Evolutionary conservation across 2,888 invertebrate genomes (phyloP).

Genomic region (Pogonocherus hispidulus): DNA sequence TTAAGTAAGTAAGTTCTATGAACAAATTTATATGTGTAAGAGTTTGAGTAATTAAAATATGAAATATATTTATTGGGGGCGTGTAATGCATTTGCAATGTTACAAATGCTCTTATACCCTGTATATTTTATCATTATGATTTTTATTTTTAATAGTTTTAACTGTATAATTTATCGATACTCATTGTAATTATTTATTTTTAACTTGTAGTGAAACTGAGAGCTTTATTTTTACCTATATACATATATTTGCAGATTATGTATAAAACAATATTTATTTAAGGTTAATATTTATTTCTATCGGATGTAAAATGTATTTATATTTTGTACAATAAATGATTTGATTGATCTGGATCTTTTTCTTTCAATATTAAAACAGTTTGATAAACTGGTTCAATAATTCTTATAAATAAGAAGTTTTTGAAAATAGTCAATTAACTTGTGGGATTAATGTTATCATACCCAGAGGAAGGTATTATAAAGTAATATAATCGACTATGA

Average conservation of each 20-base stretch:
- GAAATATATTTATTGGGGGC: background rate
- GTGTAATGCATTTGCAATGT: background rate
- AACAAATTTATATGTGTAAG: constrained; percentile 71
- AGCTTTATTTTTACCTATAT: constrained; percentile 29
- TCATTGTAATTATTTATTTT: constrained; percentile 27
- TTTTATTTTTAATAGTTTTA: constrained; percentile 10
- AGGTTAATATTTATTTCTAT: constrained; percentile 26
- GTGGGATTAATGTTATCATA: no score
- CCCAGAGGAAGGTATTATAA: no score
- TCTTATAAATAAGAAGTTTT: no score
- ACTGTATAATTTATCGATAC: constrained; percentile 19
- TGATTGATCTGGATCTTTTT: background rate
- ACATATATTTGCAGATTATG: constrained; percentile 7
- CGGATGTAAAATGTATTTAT: constrained; percentile 21
- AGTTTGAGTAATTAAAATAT: background rate
- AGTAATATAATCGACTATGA: no score
- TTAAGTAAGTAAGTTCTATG: constrained; percentile 94
- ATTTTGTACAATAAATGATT: constrained; percentile 22
- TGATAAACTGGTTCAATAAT: no score
- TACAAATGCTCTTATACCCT: constrained; percentile 10
- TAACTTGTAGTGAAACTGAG: constrained; percentile 31
- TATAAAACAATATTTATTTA: constrained; percentile 25
- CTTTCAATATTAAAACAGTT: no score
- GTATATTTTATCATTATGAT: constrained; percentile 6
- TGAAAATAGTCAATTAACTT: no score